Percentiles rank a stretch among this genome's conserved stretches.
Evolutionary conservation across 2,888 invertebrate species (phyloP).

Genomic region (Uloborus plumipes): DNA sequence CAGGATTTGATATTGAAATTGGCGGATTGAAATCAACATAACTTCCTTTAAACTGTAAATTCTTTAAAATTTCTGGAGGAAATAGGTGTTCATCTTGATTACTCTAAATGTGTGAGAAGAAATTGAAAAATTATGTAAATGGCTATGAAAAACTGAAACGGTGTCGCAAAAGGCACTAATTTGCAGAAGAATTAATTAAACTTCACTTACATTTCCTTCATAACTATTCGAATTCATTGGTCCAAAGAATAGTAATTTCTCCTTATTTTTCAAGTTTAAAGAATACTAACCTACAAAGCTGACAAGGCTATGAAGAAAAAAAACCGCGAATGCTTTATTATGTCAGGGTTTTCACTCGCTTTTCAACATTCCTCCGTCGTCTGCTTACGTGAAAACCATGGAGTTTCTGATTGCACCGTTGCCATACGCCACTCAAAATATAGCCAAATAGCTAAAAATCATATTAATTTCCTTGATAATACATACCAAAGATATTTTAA

Average conservation of each 20-base stretch:
- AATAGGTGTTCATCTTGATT: conserved; percentile 45
- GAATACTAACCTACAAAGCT: too few relatives aligned
- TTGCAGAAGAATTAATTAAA: neutral
- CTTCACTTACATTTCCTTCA: conserved; percentile 40
- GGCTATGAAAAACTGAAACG: neutral
- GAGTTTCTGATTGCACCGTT: neutral
- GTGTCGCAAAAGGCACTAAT: neutral
- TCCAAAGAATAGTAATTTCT: too few relatives aligned
- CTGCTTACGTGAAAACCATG: conserved; percentile 42
- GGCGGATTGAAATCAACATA: conserved; percentile 53
- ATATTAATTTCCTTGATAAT: too few relatives aligned
- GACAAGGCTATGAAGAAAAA: too few relatives aligned
- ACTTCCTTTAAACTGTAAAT: conserved; percentile 34
- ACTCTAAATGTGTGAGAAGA: conserved; percentile 16
- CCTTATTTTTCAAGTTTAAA: too few relatives aligned
- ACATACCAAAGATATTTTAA: too few relatives aligned
- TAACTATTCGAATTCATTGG: conserved; percentile 36
- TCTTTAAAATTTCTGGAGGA: conserved; percentile 38
- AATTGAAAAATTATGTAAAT: neutral
- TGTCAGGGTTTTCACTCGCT: conserved; percentile 32
- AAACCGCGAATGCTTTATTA: neutral
- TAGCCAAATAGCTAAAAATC: too few relatives aligned
- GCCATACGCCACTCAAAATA: too few relatives aligned
- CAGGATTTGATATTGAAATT: conserved; percentile 53
- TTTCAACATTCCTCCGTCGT: conserved; percentile 47